Evolutionary conservation across 1,140 invertebrate genomes (phyloP), one percentile per base, ranked within the genome.

Genomic region (Trichomalopsis sarcophagae): DNA sequence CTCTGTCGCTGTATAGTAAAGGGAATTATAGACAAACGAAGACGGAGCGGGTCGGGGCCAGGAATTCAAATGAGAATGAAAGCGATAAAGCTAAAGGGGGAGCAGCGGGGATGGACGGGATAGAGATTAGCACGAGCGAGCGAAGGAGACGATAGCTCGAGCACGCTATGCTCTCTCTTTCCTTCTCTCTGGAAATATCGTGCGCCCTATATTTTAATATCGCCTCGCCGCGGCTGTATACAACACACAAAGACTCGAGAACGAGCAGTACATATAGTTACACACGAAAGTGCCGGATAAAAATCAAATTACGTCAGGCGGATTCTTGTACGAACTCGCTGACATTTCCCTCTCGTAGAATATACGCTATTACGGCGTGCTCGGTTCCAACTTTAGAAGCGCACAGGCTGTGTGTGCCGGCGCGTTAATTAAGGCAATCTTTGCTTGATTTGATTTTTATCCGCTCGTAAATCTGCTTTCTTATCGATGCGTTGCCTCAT

Each of bases 61-160:
- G 50, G n/a, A 68, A 75, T 83, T 74, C 47, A 76, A 83, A 83
- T 62, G 81, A 83, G 73, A 76, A 77, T 14, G 50, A 44, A 75
- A 44, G 74, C 44, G 74, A 87, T 66, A 66, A 40, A 74, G 74
- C 50, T 11, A 17, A 73, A 40, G 30, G 66, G 44, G 44, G 75
- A n/a, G n/a, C 9, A 77, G 27, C 27, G 55, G 21, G 17, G 2
- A 0, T 4, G 68, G 44, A 47, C 77, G 33, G n/a, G 11, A 83
- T 69, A 81, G 27, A 36, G 44, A 68, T 36, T 76, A 76, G 21
- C 4, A 27, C 40, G 50, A 14, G 3, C 2, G 66, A 69, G n/a
- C 7, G 13, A 62, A 33, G n/a, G 50, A 44, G n/a, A 80, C 30
- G 7, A 30, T 23, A 36, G 36, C 21, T 69, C 10, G 78, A 40